These are phyloP conservation scores for Sphyrna mokarran DNA, from an alignment of 2,113 vertebrate species.

Conservation along the genomic window DNA sequence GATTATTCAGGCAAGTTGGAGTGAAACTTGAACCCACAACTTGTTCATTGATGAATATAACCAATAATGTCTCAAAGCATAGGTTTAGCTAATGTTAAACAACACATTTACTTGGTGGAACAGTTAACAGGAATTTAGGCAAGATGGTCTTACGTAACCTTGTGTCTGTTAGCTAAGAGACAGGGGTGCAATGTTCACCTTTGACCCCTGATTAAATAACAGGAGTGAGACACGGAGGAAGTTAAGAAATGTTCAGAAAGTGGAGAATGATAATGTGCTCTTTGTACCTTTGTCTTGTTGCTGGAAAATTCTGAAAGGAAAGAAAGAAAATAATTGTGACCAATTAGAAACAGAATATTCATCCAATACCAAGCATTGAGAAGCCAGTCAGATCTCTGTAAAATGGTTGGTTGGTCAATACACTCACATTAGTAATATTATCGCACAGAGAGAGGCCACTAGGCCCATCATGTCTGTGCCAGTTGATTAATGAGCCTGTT, in stretches of 20 bases:
- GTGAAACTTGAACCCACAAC: not conserved
- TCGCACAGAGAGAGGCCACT: too few relatives aligned
- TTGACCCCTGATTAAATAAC: not conserved
- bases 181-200: not conserved
- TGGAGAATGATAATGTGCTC: not conserved
- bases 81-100: not conserved
- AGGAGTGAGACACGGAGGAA: not conserved
- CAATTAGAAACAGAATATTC: not conserved
- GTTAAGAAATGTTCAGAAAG: not conserved
- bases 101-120: not conserved
- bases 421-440: not conserved
- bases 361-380: not conserved
- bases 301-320: slow-evolving; percentile 26
- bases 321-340: not conserved
- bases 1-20: not conserved
- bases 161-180: not conserved
- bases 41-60: not conserved
- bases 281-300: not conserved
- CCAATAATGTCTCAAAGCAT: not conserved
- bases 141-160: not conserved
- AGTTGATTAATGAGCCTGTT: too few relatives aligned
- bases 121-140: not conserved
- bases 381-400: not conserved
- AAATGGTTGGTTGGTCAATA: not conserved
- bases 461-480: too few relatives aligned